Conservation (phyloP, 1,140 invertebrate genomes). For the Melanaphis sacchari region DNA sequence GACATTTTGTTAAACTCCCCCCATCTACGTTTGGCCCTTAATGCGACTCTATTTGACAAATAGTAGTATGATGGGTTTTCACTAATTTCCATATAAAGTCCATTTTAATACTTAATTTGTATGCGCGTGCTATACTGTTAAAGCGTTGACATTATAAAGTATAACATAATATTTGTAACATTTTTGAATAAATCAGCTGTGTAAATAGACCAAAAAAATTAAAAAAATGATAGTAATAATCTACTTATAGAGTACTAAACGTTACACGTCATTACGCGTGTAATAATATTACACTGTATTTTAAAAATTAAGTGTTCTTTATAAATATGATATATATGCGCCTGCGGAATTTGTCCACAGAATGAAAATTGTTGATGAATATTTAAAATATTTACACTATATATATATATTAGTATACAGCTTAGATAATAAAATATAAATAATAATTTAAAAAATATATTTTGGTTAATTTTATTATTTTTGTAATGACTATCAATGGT, state of each 20-base stretch:
- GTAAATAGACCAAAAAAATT: neutral
- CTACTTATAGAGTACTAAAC: neutral
- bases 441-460: neutral
- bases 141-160: neutral
- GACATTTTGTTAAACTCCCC: neutral
- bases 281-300: conserved; percentile 8
- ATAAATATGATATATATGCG: neutral
- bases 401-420: neutral
- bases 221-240: neutral
- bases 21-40: neutral
- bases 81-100: conserved; percentile 20
- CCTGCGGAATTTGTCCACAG: neutral
- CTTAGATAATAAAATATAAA: neutral
- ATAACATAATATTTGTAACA: neutral
- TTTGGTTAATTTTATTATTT: neutral
- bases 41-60: neutral
- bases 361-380: neutral
- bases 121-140: neutral
- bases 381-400: neutral
- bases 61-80: neutral
- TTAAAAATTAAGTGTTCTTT: neutral
- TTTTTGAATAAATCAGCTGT: neutral
- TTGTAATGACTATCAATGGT: neutral
- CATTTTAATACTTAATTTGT: neutral
- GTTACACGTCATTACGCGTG: neutral